These are phyloP conservation scores for Nomada goodeniana DNA, from an alignment of 2,888 invertebrate species.

Conservation along the genomic window DNA sequence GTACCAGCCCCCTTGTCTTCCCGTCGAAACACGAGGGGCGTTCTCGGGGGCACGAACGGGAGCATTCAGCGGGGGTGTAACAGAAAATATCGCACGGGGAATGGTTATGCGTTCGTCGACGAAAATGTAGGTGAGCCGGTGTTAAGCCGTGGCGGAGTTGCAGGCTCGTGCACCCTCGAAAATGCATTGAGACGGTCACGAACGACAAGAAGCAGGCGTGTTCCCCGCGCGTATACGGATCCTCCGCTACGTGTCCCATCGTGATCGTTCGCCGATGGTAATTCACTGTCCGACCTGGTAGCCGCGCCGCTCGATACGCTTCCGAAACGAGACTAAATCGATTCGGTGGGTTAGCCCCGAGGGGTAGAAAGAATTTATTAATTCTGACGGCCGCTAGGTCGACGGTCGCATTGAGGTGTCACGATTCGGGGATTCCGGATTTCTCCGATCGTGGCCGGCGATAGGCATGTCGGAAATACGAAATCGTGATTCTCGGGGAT, in stretches of 20 bases:
- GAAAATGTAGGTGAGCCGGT: conserved; percentile 74
- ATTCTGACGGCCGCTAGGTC: conserved; percentile 28
- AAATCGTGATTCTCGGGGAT: neutral
- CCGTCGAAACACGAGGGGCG: conserved; percentile 30
- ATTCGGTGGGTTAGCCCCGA: conserved; percentile 30
- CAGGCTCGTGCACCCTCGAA: conserved; percentile 75
- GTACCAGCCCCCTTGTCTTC: conserved; percentile 67
- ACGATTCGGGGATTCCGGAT: conserved; percentile 47
- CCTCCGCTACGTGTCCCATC: neutral
- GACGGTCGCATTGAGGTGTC: conserved; percentile 47
- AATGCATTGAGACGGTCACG: conserved; percentile 81
- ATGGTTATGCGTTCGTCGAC: conserved; percentile 38
- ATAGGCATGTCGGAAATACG: conserved; percentile 10
- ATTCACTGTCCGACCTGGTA: conserved; percentile 48
- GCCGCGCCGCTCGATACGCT: conserved; percentile 44
- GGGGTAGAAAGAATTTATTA: conserved; percentile 27
- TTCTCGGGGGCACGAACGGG: conserved; percentile 32
- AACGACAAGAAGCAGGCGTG: conserved; percentile 64
- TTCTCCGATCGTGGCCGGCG: conserved; percentile 15
- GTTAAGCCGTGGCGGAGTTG: conserved; percentile 79
- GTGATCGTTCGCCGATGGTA: conserved; percentile 19
- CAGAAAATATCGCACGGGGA: neutral
- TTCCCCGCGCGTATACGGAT: conserved; percentile 14
- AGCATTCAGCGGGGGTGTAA: conserved; percentile 27
- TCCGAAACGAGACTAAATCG: conserved; percentile 42